phyloP scores from a whole-genome alignment of 2,888 invertebrate genomes.

The Lypha dubia region DNA sequence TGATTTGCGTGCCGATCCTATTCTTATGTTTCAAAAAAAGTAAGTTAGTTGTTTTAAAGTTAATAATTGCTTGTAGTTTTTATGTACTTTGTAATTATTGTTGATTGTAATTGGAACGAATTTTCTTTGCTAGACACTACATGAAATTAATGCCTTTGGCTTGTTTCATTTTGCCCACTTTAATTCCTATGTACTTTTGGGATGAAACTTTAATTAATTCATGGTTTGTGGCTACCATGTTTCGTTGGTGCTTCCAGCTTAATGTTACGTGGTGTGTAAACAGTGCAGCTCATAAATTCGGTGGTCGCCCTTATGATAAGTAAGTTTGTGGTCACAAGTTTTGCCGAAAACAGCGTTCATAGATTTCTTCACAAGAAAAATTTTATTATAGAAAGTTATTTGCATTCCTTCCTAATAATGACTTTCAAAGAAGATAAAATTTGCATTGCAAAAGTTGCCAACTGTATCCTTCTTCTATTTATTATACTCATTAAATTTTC shows the following conservation, averaged over 20 bases:
- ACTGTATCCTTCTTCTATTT: too few species aligned
- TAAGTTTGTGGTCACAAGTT: slow-evolving; percentile 78
- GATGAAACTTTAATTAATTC: slow-evolving; percentile 88
- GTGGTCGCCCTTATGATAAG: slow-evolving; percentile 90
- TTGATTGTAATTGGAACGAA: background rate
- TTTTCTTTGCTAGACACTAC: slow-evolving; percentile 86
- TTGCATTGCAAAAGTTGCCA: too few species aligned
- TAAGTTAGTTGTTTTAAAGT: slow-evolving; percentile 85
- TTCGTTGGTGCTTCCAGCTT: slow-evolving; percentile 90
- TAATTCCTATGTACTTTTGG: slow-evolving; percentile 90
- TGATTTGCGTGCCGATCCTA: slow-evolving; percentile 91
- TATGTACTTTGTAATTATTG: background rate
- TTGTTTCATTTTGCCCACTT: slow-evolving; percentile 90
- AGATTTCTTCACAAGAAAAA: too few species aligned
- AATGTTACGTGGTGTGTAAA: slow-evolving; percentile 96
- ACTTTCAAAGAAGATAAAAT: too few species aligned
- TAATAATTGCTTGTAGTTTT: too few species aligned
- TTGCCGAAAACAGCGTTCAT: background rate
- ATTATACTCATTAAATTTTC: slow-evolving; percentile 20
- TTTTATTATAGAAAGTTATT: too few species aligned
- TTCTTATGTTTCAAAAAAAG: slow-evolving; percentile 93
- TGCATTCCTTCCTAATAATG: too few species aligned
- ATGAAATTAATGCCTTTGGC: slow-evolving; percentile 88
- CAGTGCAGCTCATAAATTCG: slow-evolving; percentile 93
- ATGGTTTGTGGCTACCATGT: slow-evolving; percentile 88